Evolutionary conservation across 2,888 invertebrate species (phyloP).

Genomic region (Eumerus sabulonum): DNA sequence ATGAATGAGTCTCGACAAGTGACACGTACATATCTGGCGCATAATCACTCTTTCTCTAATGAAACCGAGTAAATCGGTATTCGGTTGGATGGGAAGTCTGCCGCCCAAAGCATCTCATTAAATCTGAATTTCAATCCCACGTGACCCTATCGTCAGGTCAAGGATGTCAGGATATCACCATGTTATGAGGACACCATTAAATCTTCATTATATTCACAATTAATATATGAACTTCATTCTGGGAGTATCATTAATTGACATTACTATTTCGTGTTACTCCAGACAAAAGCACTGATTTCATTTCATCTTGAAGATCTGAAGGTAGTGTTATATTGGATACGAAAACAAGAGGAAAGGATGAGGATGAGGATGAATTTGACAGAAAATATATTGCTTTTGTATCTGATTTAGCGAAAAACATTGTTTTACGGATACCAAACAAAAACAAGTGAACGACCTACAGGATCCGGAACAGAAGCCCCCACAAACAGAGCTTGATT

Average conservation of each 20-base stretch:
- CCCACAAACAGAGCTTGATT: constrained; percentile 30
- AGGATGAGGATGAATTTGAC: constrained; percentile 12
- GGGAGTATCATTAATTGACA: constrained; percentile 16
- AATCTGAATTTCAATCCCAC: constrained; percentile 7
- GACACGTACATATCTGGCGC: no score
- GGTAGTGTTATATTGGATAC: neutral
- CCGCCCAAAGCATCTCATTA: neutral
- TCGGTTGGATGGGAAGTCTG: no score
- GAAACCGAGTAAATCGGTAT: no score
- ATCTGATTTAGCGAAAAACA: constrained; percentile 25
- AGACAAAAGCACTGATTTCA: constrained; percentile 14
- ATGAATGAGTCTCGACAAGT: no score
- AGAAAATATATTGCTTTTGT: constrained; percentile 3
- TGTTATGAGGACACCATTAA: constrained; percentile 23
- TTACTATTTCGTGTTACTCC: constrained; percentile 2
- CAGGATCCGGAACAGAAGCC: constrained; percentile 21
- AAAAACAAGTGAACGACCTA: neutral
- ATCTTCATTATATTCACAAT: constrained; percentile 39
- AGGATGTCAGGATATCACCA: no score
- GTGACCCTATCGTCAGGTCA: neutral
- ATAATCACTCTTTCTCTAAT: no score
- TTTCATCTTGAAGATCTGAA: constrained; percentile 15
- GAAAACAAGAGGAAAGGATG: constrained; percentile 15
- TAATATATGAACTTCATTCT: constrained; percentile 19
- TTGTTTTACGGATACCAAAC: no score